Percentiles rank a stretch among this genome's conserved stretches.
Evolutionary conservation across 2,888 invertebrate species (phyloP).

Genomic region (Netelia inedita): DNA sequence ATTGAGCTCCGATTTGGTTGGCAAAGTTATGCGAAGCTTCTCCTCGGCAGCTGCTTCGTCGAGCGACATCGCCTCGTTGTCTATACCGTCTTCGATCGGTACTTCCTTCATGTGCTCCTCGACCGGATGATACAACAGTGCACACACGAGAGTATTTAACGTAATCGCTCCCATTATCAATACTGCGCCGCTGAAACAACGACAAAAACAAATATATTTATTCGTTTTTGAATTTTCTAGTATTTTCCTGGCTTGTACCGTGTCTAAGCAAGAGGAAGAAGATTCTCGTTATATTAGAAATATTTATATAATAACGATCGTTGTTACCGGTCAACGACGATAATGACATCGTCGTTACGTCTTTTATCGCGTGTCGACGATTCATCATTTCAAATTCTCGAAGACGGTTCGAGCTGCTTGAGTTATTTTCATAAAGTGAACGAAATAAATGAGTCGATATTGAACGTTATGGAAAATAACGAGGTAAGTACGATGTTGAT

Average conservation of each 20-base stretch:
- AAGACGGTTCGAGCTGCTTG: not conserved
- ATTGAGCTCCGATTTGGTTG: constrained; percentile 34
- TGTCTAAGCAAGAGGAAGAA: not conserved
- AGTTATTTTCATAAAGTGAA: not conserved
- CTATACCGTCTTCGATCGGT: constrained; percentile 84
- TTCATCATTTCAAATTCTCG: not conserved
- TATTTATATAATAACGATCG: not conserved
- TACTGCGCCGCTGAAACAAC: constrained; percentile 89
- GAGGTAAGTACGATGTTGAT: not conserved
- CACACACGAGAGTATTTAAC: constrained; percentile 93
- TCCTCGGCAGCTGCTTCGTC: constrained; percentile 73
- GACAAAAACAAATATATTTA: not conserved
- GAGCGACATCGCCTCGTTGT: constrained; percentile 79
- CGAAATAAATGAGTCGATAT: not conserved
- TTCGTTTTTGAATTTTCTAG: constrained; percentile 7
- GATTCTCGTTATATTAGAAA: not conserved
- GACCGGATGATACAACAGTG: constrained; percentile 93
- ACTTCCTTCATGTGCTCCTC: constrained; percentile 91
- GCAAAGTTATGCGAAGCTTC: constrained; percentile 59
- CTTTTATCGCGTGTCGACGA: not conserved
- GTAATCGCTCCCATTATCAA: constrained; percentile 93
- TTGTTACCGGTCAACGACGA: not conserved
- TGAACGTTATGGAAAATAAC: not conserved
- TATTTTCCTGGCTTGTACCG: constrained; percentile 8
- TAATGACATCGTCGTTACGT: not conserved